Conservation (phyloP, 2,113 vertebrate genomes). For the Thunnus thynnus region DNA sequence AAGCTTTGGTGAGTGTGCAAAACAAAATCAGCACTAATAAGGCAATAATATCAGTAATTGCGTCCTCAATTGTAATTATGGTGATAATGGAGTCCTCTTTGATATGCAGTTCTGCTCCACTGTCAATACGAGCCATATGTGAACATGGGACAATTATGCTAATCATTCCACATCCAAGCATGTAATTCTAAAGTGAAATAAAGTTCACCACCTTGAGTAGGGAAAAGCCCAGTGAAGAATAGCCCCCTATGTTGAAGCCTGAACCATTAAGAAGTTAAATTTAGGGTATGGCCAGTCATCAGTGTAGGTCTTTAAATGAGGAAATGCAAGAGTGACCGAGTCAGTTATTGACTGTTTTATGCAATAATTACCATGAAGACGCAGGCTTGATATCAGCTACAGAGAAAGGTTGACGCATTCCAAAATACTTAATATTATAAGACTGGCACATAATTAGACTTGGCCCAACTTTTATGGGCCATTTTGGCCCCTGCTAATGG, state of each 20-base stretch:
- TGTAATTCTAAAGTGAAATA: conserved; percentile 75
- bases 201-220: conserved; percentile 78
- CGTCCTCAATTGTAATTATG: conserved; percentile 82
- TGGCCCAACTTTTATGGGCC: conserved; percentile 82
- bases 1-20: conserved; percentile 52
- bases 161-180: conserved; percentile 76
- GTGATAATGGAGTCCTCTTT: conserved; percentile 80
- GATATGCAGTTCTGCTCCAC: conserved; percentile 72
- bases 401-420: conserved; percentile 65
- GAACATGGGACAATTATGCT: conserved; percentile 81
- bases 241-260: conserved; percentile 46
- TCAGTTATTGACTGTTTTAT: conserved; percentile 68
- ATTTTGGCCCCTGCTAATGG: conserved; percentile 82
- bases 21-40: conserved; percentile 79
- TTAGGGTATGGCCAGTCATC: conserved; percentile 51
- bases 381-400: conserved; percentile 58
- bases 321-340: conserved; percentile 51
- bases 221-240: conserved; percentile 55
- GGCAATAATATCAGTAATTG: conserved; percentile 82
- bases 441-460: conserved; percentile 79
- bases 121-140: conserved; percentile 80
- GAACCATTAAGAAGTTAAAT: conserved; percentile 65
- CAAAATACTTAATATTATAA: conserved; percentile 71
- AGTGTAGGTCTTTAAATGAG: conserved; percentile 66
- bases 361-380: conserved; percentile 69